Evolutionary conservation across 2,797 vertebrate species (phyloP).

Genomic region (Artibeus jamaicensis): DNA sequence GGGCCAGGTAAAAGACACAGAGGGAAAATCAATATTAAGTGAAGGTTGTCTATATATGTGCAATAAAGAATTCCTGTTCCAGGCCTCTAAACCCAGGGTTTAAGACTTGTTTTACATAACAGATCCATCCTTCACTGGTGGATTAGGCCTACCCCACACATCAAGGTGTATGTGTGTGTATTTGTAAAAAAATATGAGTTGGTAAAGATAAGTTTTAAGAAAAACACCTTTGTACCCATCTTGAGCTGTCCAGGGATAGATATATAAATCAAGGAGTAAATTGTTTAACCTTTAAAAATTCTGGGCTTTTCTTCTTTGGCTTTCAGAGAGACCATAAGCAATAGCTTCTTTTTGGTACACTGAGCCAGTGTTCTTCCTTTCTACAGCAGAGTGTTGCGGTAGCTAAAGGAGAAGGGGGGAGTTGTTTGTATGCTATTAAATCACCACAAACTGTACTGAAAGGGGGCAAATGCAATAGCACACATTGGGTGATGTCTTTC

Average conservation of each 20-base stretch:
- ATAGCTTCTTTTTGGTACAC: not conserved
- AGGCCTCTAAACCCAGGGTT: not conserved
- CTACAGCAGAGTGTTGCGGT: slow-evolving; percentile 38
- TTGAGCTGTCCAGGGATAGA: not conserved
- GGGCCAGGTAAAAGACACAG: not conserved
- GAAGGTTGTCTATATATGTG: not conserved
- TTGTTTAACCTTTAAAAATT: not conserved
- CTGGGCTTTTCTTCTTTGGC: not conserved
- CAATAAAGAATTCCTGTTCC: not conserved
- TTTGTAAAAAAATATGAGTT: not conserved
- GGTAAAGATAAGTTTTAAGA: not conserved
- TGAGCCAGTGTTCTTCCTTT: not conserved
- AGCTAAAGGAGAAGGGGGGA: not conserved
- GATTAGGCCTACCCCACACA: not conserved
- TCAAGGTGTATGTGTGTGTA: not conserved
- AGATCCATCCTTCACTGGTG: not conserved
- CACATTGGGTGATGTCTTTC: not conserved
- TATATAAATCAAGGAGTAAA: not conserved
- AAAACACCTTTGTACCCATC: not conserved
- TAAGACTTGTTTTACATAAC: not conserved
- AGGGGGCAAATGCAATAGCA: not conserved
- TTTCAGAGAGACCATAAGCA: not conserved
- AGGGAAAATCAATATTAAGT: not conserved
- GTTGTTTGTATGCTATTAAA: not conserved
- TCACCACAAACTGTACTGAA: not conserved